A percentile compares a stretch with the other conserved stretches of the same genome.
Conservation (phyloP, 2,888 invertebrate species). For the Geophilus truncorum region DNA sequence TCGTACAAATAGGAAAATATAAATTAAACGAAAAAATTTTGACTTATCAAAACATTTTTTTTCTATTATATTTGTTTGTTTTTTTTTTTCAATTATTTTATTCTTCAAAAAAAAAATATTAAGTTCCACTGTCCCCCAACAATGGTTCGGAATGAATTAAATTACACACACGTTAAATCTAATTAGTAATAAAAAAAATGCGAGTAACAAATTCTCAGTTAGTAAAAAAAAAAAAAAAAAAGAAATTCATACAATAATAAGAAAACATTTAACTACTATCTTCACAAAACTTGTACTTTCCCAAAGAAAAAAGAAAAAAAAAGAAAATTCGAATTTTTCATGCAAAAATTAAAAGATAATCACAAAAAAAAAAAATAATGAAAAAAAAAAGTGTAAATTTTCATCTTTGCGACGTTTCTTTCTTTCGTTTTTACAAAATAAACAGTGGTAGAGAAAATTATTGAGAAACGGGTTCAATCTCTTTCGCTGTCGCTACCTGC, state of each 20-base stretch:
- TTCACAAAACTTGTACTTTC: slow-evolving; percentile 1
- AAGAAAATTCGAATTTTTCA: neutral
- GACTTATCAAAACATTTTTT: neutral
- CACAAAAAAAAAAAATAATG: too few relatives aligned
- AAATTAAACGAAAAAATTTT: slow-evolving; percentile 4
- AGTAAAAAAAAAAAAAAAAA: neutral
- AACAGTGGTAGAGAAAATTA: neutral
- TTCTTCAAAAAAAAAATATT: neutral
- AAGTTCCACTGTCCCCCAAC: neutral
- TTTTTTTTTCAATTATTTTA: neutral
- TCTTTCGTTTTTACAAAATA: slow-evolving; percentile 11
- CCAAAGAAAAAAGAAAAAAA: neutral
- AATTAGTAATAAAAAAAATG: neutral
- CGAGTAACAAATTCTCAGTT: slow-evolving; percentile 1
- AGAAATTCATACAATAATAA: neutral
- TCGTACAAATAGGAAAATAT: slow-evolving; percentile 9
- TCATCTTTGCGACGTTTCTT: neutral
- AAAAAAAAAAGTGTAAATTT: too few relatives aligned
- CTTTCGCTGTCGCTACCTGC: slow-evolving; percentile 2
- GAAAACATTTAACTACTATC: neutral
- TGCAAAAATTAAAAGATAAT: neutral
- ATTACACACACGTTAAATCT: neutral
- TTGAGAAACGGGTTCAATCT: slow-evolving; percentile 22
- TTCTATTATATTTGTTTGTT: too few relatives aligned
- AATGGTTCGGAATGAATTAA: slow-evolving; percentile 1